Percentiles rank a stretch among this genome's conserved stretches.
phyloP scores from a whole-genome alignment of 2,888 invertebrate species.

The Melolontha melolontha region DNA sequence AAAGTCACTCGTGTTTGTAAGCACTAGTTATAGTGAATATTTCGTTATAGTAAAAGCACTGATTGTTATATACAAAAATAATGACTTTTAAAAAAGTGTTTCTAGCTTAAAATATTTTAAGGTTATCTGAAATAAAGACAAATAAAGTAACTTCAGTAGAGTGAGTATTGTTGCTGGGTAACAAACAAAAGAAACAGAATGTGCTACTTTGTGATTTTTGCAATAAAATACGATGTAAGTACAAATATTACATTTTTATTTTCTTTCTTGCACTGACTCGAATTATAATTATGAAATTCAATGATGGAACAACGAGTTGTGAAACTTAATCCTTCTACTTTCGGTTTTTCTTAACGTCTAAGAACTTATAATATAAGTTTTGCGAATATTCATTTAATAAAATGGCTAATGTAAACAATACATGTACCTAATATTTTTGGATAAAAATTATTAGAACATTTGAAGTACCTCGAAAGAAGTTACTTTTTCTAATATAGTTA shows the following conservation, averaged over 20 bases:
- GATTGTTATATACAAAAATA: constrained; percentile 42
- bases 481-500: too few species aligned
- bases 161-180: constrained; percentile 34
- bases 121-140: constrained; percentile 36
- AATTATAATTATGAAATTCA: too few species aligned
- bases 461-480: too few species aligned
- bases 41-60: constrained; percentile 46
- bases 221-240: constrained; percentile 39
- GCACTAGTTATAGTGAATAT: constrained; percentile 44
- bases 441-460: too few species aligned
- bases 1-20: constrained; percentile 44
- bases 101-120: constrained; percentile 37
- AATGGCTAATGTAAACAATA: too few species aligned
- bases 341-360: too few species aligned
- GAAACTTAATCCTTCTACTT: too few species aligned
- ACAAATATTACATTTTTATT: constrained; percentile 34
- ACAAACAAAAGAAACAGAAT: constrained; percentile 23
- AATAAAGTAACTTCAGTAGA: constrained; percentile 38
- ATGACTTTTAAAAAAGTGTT: constrained; percentile 28
- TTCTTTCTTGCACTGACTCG: not conserved
- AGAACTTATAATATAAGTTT: too few species aligned
- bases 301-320: too few species aligned
- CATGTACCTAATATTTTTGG: too few species aligned
- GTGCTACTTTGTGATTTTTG: constrained; percentile 42
- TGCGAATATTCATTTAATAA: too few species aligned